A percentile compares a stretch with the other conserved stretches of the same genome.
Conservation (phyloP, 2,113 vertebrate species). For the Gulo gulo region DNA sequence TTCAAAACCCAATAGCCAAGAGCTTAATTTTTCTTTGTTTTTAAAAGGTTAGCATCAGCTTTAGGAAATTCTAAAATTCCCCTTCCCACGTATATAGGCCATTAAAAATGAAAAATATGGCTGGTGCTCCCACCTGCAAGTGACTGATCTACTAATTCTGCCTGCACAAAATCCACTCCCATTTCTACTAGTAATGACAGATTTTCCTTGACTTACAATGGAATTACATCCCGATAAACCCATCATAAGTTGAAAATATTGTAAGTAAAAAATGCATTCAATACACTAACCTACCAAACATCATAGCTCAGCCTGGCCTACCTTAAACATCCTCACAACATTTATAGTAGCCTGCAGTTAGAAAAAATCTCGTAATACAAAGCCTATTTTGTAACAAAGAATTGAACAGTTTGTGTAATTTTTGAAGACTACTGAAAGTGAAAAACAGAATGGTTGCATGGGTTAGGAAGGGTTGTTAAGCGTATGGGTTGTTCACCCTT, state of each 20-base stretch:
- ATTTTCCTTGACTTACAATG: not conserved
- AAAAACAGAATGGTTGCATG: not conserved
- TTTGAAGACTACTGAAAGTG: not conserved
- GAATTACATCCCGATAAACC: not conserved
- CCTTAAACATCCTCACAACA: not conserved
- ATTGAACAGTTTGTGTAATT: not conserved
- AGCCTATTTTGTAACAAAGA: not conserved
- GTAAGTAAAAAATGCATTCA: not conserved
- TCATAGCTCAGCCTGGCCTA: not conserved
- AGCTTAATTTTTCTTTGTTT: not conserved
- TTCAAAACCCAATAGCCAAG: not conserved
- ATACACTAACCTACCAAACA: not conserved
- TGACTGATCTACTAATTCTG: not conserved
- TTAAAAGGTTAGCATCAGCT: not conserved
- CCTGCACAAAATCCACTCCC: not conserved
- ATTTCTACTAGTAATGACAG: not conserved
- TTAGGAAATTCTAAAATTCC: not conserved
- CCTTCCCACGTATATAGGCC: fast-evolving
- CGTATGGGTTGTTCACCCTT: not conserved
- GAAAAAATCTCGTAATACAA: not conserved
- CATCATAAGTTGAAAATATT: not conserved
- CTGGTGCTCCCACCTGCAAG: not conserved
- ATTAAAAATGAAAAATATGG: not conserved
- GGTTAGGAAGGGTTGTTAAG: not conserved
- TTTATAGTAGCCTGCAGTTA: not conserved